A percentile compares a stretch with the other conserved stretches of the same genome.
Conservation (phyloP, 2,888 invertebrate genomes). For the Leptinotarsa haldemani region DNA sequence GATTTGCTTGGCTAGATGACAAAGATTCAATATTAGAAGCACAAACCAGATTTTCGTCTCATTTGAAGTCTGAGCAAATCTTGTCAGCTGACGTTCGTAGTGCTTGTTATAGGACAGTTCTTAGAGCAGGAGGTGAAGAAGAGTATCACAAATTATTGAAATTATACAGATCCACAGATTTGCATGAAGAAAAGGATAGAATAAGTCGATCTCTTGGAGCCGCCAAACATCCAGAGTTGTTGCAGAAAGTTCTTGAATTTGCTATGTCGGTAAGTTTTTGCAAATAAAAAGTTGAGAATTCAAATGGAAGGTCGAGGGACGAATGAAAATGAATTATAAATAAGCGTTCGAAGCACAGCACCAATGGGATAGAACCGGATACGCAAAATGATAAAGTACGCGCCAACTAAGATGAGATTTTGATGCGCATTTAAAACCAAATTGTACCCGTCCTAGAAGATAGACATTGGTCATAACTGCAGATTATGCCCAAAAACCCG, state of each 20-base stretch:
- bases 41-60: conserved; percentile 72
- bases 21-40: conserved; percentile 83
- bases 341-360: too few species aligned
- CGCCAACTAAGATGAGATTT: too few species aligned
- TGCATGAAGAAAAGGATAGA: conserved; percentile 94
- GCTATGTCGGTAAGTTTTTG: conserved; percentile 78
- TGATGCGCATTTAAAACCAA: too few species aligned
- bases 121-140: conserved; percentile 76
- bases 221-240: conserved; percentile 76
- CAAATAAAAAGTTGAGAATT: too few species aligned
- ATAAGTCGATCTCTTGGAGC: conserved; percentile 88
- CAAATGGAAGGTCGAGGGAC: too few species aligned
- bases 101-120: conserved; percentile 84
- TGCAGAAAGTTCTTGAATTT: conserved; percentile 82
- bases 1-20: conserved; percentile 85
- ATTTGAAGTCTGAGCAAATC: conserved; percentile 74
- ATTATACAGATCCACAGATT: conserved; percentile 84
- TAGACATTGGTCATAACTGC: too few species aligned
- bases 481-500: too few species aligned
- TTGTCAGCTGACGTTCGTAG: conserved; percentile 84
- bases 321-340: too few species aligned
- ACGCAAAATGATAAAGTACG: too few species aligned
- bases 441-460: too few species aligned
- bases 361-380: too few species aligned
- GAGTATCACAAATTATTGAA: conserved; percentile 83